Evolutionary conservation across 2,113 vertebrate species (phyloP).

Genomic region (Pleuronectes platessa): DNA sequence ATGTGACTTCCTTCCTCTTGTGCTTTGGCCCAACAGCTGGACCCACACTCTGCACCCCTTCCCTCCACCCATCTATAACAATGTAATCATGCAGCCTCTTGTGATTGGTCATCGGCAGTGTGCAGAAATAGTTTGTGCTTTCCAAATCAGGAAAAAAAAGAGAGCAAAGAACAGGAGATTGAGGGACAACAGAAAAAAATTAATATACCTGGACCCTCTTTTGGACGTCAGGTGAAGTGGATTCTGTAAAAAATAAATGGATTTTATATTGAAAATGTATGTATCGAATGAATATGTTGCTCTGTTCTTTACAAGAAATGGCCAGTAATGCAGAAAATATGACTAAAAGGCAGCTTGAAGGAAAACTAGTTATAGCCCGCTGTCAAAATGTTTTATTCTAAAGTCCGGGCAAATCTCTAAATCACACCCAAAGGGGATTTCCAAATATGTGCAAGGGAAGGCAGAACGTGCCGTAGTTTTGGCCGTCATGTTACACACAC

Average conservation of each 20-base stretch:
- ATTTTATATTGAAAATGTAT: slow-evolving; percentile 70
- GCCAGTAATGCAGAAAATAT: slow-evolving; percentile 26
- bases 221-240: slow-evolving; percentile 79
- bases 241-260: slow-evolving; percentile 85
- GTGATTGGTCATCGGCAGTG: slow-evolving; percentile 35
- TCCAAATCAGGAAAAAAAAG: slow-evolving; percentile 25
- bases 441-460: slow-evolving; percentile 20
- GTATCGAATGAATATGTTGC: not conserved
- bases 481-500: not conserved
- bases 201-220: slow-evolving; percentile 82
- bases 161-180: slow-evolving; percentile 46
- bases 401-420: slow-evolving; percentile 8
- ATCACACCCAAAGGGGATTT: slow-evolving; percentile 18
- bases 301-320: slow-evolving; percentile 29
- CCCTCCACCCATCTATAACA: not conserved
- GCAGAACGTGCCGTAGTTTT: slow-evolving; percentile 17
- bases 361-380: slow-evolving; percentile 1
- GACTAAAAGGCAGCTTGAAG: slow-evolving; percentile 3
- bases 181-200: slow-evolving; percentile 61
- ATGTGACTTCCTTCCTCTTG: slow-evolving; percentile 55
- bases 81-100: slow-evolving; percentile 52
- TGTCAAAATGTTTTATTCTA: slow-evolving; percentile 5
- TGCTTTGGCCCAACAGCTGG: slow-evolving; percentile 8
- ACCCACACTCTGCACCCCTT: not conserved
- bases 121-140: slow-evolving; percentile 8